A percentile compares a stretch with the other conserved stretches of the same genome.
Conservation (phyloP, 2,113 vertebrate species). For the Pterocles orientalis region DNA sequence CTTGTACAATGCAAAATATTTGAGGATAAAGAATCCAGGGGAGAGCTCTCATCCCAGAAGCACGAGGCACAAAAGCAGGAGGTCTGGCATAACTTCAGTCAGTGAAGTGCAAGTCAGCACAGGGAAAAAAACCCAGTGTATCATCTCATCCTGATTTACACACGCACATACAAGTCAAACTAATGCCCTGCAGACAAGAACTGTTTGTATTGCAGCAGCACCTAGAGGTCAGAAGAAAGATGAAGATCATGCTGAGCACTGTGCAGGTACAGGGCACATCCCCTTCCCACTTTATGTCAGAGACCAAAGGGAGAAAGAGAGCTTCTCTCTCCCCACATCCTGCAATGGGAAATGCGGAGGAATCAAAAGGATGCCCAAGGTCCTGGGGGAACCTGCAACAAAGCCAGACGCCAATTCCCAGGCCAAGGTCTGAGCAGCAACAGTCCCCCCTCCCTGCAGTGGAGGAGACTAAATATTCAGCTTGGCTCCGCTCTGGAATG, state of each 20-base stretch:
- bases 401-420: neutral
- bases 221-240: neutral
- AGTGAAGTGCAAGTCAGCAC: neutral
- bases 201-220: constrained; percentile 8
- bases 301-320: neutral
- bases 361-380: neutral
- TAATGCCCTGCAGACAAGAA: neutral
- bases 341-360: neutral
- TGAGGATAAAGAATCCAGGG: neutral
- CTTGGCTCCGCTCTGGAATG: neutral
- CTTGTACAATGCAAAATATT: accelerated
- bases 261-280: neutral
- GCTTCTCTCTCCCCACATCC: neutral
- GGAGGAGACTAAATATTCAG: accelerated
- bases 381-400: neutral
- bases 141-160: neutral
- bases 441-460: neutral
- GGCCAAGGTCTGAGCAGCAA: neutral
- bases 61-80: neutral
- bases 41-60: neutral
- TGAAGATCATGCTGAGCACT: neutral
- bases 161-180: accelerated
- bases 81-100: neutral
- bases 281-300: neutral
- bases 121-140: too few species aligned